These are phyloP conservation scores for Myiothlypis coronata DNA, from an alignment of 2,797 vertebrate genomes.

Conservation along the genomic window DNA sequence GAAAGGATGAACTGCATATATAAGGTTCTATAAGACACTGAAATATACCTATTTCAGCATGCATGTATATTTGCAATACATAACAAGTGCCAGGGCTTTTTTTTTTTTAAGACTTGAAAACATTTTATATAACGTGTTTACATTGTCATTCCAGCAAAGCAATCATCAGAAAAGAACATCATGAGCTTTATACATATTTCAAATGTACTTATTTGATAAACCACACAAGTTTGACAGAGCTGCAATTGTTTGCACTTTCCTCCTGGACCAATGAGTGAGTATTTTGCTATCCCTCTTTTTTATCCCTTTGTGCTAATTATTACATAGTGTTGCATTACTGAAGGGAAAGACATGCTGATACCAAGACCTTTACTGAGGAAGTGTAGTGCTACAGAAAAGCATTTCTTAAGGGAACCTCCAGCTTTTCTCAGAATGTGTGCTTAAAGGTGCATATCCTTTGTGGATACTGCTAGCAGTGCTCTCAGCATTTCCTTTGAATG, in stretches of 20 bases:
- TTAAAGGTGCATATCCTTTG: not conserved
- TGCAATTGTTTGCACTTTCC: not conserved
- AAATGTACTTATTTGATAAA: not conserved
- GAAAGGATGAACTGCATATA: slow-evolving; percentile 8
- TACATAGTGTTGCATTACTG: not conserved
- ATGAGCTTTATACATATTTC: not conserved
- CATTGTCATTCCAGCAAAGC: not conserved
- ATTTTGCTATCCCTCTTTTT: not conserved
- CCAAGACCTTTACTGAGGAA: not conserved
- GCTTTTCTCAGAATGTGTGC: not conserved
- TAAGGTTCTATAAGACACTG: not conserved
- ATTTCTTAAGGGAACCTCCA: not conserved
- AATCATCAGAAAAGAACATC: slow-evolving; percentile 4
- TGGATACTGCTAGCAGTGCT: not conserved
- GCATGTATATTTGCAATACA: not conserved
- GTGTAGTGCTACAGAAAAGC: not conserved
- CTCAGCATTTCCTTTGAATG: not conserved
- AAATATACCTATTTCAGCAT: slow-evolving; percentile 16
- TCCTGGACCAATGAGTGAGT: not conserved
- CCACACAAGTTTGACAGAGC: not conserved
- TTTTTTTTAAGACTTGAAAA: slow-evolving; percentile 37
- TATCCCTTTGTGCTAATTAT: not conserved
- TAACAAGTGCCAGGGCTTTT: not conserved
- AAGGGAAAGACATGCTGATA: not conserved
- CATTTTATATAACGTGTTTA: slow-evolving; percentile 51